Evolutionary conservation across 2,888 invertebrate species (phyloP), one percentile per base, ranked within the genome.

Genomic region (Diaphora mendica): DNA sequence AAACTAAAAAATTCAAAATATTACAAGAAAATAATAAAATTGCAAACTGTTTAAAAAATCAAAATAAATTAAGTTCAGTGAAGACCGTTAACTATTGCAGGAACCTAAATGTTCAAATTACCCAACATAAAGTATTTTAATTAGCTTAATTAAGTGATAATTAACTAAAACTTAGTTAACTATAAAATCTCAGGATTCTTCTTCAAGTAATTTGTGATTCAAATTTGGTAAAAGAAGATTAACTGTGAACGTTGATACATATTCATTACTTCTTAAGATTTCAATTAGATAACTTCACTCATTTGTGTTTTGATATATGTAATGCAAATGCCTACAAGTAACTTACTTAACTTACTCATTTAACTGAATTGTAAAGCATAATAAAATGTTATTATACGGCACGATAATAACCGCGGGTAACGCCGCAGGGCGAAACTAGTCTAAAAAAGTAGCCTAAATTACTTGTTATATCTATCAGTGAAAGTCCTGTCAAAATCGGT

Each of bases 61-160:
- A 35, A 64, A 35, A 35, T 35, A 65, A 15, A 20, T 33, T 35
- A 9, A 33, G 39, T 59, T 72, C 72, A 77, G 70, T 80, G 73
- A 80, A 77, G 74, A 64, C 72, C 74, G 59, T 77, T 80, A 74
- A 39, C 66, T 62, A 73, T 33, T 71, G 76, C 72, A 77, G 75
- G 73, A 78, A 79, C 83, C 84, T 82, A 84, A 79, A 86, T 82
- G 79, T 73, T 78, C 64, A 59, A 82, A 80, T 73, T 78, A 76
- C 77, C 82, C 72, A 71, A 83, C 76, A 72, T 73, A 79, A 79
- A 84, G 73, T 74, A 80, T 82, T 81, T 85, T 84, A 86, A 86
- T 87, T 85, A 82, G 76, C 64, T 82, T 85, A 87, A 87, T 86
- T 82, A 83, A 81, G 82, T 82, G 81, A 84, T 85, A 87, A 87